Conservation (phyloP, 2,888 invertebrate genomes). For the Horisme vitalbata region DNA sequence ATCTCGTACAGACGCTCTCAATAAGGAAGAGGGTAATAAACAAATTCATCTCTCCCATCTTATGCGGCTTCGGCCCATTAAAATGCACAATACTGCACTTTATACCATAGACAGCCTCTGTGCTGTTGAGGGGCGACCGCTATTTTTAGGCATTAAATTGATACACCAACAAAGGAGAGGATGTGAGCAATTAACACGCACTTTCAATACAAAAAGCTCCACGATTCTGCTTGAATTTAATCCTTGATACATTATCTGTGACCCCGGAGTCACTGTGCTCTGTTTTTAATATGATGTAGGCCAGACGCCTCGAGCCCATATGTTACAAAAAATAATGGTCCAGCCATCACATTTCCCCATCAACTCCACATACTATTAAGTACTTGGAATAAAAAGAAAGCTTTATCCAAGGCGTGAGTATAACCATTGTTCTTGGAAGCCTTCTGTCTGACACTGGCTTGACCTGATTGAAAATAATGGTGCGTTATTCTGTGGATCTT, state of each 20-base stretch:
- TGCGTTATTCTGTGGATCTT: slow-evolving; percentile 65
- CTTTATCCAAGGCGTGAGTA: slow-evolving; percentile 72
- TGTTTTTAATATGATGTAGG: slow-evolving; percentile 47
- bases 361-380: slow-evolving; percentile 72
- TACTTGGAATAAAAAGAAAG: slow-evolving; percentile 73
- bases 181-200: slow-evolving; percentile 77
- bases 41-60: slow-evolving; percentile 82
- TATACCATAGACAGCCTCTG: slow-evolving; percentile 64
- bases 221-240: slow-evolving; percentile 42
- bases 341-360: slow-evolving; percentile 60
- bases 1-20: slow-evolving; percentile 80
- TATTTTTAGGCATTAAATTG: slow-evolving; percentile 79
- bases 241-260: slow-evolving; percentile 46
- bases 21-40: slow-evolving; percentile 83
- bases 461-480: slow-evolving; percentile 82
- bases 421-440: slow-evolving; percentile 75
- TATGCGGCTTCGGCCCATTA: slow-evolving; percentile 76
- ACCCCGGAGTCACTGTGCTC: slow-evolving; percentile 43
- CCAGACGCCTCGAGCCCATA: slow-evolving; percentile 49
- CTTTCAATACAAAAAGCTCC: slow-evolving; percentile 60
- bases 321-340: slow-evolving; percentile 55
- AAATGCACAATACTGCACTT: slow-evolving; percentile 82
- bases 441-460: slow-evolving; percentile 72
- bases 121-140: slow-evolving; percentile 61
- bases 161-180: slow-evolving; percentile 77